Conservation (phyloP, 2,113 vertebrate genomes). For the Chaetops frenatus region DNA sequence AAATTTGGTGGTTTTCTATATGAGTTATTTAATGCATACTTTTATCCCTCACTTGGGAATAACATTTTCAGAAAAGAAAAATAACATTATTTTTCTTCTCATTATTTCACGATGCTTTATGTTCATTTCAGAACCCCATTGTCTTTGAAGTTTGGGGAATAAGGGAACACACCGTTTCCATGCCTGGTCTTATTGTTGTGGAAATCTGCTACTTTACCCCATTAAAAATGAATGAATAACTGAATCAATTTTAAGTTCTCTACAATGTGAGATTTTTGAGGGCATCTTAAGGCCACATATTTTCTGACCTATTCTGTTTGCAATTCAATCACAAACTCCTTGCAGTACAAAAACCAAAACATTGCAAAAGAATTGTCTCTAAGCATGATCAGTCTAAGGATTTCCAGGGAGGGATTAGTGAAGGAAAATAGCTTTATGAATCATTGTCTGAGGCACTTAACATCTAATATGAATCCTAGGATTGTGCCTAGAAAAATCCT, state of each 20-base stretch:
- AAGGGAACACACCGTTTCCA: background rate
- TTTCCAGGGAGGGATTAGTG: background rate
- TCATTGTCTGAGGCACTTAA: background rate
- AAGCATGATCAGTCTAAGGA: background rate
- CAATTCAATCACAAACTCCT: background rate
- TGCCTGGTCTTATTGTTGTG: background rate
- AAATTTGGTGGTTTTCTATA: background rate
- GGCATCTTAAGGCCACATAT: background rate
- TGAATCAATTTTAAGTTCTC: background rate
- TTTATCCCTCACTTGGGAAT: background rate
- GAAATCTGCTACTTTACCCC: background rate
- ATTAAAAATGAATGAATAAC: constrained; percentile 16
- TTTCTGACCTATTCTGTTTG: background rate
- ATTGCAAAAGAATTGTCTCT: background rate
- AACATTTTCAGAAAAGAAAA: background rate
- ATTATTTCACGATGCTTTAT: constrained; percentile 13
- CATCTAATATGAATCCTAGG: background rate
- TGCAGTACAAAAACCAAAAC: background rate
- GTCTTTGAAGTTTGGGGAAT: background rate
- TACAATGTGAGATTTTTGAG: background rate
- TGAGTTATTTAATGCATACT: background rate
- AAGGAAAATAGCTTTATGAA: background rate
- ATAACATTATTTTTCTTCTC: background rate
- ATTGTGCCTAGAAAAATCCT: background rate
- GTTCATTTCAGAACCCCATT: background rate